Percentiles rank a stretch among this genome's conserved stretches.
Evolutionary conservation across 1,140 invertebrate species (phyloP).

Genomic region (Solenopsis fugax): DNA sequence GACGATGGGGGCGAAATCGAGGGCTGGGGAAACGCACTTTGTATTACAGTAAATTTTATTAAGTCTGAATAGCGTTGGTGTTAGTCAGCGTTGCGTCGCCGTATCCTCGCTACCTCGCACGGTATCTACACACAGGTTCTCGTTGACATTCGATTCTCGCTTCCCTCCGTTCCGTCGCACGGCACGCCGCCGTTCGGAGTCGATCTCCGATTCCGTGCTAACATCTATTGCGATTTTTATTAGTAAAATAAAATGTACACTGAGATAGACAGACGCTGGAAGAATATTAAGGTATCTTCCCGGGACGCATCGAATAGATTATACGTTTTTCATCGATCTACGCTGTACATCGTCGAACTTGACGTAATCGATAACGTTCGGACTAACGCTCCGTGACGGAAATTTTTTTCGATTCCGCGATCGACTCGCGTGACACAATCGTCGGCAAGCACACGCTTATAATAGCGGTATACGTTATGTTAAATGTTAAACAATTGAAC

Average conservation of each 20-base stretch:
- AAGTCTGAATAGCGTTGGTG: conserved; percentile 35
- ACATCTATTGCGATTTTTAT: conserved; percentile 38
- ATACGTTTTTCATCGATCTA: background rate
- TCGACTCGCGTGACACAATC: conserved; percentile 43
- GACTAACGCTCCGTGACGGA: conserved; percentile 31
- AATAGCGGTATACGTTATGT: conserved; percentile 34
- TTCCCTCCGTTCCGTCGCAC: too few relatives aligned
- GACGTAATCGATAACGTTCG: background rate
- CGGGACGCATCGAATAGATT: too few relatives aligned
- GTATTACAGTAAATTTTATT: conserved; percentile 59
- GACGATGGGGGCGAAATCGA: background rate
- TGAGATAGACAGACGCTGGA: conserved; percentile 16
- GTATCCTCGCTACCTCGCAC: background rate
- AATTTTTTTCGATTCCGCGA: conserved; percentile 50
- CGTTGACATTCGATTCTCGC: background rate
- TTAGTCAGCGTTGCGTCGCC: background rate
- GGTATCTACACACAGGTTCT: conserved; percentile 14
- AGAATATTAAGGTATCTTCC: background rate
- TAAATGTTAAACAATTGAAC: conserved; percentile 60
- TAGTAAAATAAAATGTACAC: conserved; percentile 53
- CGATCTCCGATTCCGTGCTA: background rate
- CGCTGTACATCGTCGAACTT: conserved; percentile 9
- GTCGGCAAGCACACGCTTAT: conserved; percentile 26
- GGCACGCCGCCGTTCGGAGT: background rate
- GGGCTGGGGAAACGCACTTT: background rate